Conservation (phyloP, 2,113 vertebrate genomes). For the Sturnus vulgaris region DNA sequence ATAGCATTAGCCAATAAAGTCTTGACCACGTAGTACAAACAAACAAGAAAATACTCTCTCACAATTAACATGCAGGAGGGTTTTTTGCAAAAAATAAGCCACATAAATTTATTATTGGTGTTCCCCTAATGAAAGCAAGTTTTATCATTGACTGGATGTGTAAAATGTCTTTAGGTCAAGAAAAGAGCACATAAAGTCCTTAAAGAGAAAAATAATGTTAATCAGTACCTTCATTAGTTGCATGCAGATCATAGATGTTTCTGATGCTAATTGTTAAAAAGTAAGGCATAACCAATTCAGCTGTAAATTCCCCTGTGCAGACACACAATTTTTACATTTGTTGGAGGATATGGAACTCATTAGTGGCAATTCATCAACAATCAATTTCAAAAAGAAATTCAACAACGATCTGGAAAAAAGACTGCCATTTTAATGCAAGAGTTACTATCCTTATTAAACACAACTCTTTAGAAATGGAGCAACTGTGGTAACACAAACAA, state of each 20-base stretch:
- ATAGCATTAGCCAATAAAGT: background rate
- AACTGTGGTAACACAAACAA: background rate
- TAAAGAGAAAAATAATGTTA: background rate
- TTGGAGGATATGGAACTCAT: background rate
- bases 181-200: background rate
- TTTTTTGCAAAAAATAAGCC: background rate
- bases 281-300: background rate
- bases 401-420: background rate
- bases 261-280: background rate
- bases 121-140: background rate
- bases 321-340: background rate
- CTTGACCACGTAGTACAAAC: background rate
- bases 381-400: background rate
- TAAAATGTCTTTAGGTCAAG: background rate
- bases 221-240: background rate
- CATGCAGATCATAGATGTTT: background rate
- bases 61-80: background rate
- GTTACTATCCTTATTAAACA: background rate
- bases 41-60: background rate
- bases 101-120: background rate
- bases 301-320: background rate
- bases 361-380: background rate
- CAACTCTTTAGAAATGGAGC: background rate
- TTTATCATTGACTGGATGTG: background rate
- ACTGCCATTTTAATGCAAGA: background rate